Evolutionary conservation across 2,888 invertebrate genomes (phyloP), one percentile per base, ranked within the genome.

Genomic region (Agrotis exclamationis): DNA sequence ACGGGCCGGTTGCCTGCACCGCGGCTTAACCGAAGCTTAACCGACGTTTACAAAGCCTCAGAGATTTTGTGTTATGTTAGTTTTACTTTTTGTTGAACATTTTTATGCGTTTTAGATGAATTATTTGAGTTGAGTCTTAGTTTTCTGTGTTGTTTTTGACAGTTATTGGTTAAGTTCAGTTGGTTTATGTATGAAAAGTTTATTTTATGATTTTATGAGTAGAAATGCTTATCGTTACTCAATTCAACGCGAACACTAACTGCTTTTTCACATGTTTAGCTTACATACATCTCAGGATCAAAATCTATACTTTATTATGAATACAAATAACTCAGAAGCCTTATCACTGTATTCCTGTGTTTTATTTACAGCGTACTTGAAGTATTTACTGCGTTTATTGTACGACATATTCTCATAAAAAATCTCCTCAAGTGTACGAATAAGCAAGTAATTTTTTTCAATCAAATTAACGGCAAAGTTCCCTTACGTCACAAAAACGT

Each of bases 1-100:
- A 83, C 88, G 87, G 84, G 79, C 84, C 84, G 90, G 82, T 85
- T 84, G 88, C 80, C 65, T 56, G 64, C 77, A 84, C 84, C 80
- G 70, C 58, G 68, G 71, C 63, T 76, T 85, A 79, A 85, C 59
- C 69, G 50, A 48, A 70, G 80, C 76, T 78, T 80, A 84, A 83
- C 84, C 66, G 58, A 69, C 72, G 85, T 78, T 85, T 85, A 84
- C 66, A 50, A 54, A 70, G 56, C 47, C 39, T 47, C 57, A 50
- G 51, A 57, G 54, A 73, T 73, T 74, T 73, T 74, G 63, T 73
- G 57, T 65, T 70, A 74, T 73, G 57, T 65, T 70, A 74, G 60
- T 65, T 72, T 70, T 56, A 67, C 47, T 70, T 70, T 50, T 73
- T 58, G 24, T 58, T 28, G 44, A 50, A 66, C 24, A 44, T 50